These are phyloP conservation scores for Felis chaus DNA, from an alignment of 2,113 vertebrate species.

Conservation along the genomic window DNA sequence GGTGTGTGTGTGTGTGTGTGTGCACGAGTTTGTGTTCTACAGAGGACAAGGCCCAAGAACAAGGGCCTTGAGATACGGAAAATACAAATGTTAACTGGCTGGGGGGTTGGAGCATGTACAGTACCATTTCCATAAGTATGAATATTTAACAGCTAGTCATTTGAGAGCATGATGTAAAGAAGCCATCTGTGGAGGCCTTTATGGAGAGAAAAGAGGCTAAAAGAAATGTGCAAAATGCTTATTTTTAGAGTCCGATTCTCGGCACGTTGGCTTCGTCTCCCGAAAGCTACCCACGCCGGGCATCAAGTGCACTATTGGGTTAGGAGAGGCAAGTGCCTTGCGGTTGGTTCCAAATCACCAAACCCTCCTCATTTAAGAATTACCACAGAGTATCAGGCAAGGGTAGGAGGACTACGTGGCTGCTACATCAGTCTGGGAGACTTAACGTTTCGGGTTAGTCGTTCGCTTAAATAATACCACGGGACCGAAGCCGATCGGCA, in stretches of 20 bases:
- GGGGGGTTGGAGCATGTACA: not conserved
- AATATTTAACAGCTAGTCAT: constrained; percentile 79
- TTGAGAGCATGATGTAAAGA: constrained; percentile 75
- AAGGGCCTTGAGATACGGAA: not conserved
- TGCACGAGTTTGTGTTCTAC: not conserved
- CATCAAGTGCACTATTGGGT: not conserved
- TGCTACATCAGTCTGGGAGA: not conserved
- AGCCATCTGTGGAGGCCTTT: constrained; percentile 78
- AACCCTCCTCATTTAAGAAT: not conserved
- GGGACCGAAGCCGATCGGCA: not conserved
- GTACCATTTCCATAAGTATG: constrained; percentile 65
- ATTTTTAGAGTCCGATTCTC: constrained; percentile 74
- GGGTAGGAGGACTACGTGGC: not conserved
- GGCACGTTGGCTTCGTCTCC: constrained; percentile 6
- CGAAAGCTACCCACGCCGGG: constrained; percentile 54
- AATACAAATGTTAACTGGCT: not conserved
- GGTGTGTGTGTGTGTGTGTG: not conserved
- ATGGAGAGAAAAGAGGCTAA: constrained; percentile 62
- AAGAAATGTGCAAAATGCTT: constrained; percentile 71
- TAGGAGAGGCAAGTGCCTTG: not conserved
- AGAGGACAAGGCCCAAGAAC: not conserved
- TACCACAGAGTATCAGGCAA: rapidly evolving
- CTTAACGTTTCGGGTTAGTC: not conserved
- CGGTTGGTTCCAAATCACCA: rapidly evolving
- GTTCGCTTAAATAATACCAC: not conserved